Percentiles rank a stretch among this genome's conserved stretches.
These are phyloP conservation scores for Rhagonycha fulva DNA, from an alignment of 2,888 invertebrate species.

Conservation along the genomic window DNA sequence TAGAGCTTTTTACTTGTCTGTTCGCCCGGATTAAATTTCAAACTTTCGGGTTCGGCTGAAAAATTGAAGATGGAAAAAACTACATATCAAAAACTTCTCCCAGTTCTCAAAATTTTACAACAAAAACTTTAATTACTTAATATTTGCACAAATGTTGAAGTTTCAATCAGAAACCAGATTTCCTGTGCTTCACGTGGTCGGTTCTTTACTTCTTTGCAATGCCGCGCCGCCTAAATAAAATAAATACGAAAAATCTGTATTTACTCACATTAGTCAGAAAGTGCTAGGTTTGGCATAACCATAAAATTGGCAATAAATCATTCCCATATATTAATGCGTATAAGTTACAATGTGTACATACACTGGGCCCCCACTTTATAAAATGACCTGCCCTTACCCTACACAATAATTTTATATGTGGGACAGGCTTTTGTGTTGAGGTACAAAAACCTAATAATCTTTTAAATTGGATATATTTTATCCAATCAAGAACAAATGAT, in stretches of 20 bases:
- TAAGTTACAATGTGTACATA: background rate
- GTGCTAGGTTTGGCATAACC: background rate
- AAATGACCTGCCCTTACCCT: background rate
- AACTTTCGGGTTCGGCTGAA: background rate
- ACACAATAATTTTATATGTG: background rate
- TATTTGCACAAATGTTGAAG: background rate
- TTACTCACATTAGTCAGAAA: background rate
- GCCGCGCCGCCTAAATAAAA: background rate
- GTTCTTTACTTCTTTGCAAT: background rate
- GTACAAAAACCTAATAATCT: background rate
- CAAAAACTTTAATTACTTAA: background rate
- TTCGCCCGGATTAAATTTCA: background rate
- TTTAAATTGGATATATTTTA: background rate
- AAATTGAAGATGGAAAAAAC: background rate
- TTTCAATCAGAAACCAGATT: background rate
- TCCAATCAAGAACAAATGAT: background rate
- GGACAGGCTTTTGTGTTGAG: background rate
- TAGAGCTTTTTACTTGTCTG: background rate
- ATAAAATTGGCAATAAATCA: background rate
- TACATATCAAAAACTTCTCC: background rate
- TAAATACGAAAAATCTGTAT: background rate
- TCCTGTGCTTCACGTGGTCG: background rate
- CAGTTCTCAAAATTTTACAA: background rate
- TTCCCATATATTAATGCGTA: background rate
- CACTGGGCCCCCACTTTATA: background rate